A percentile compares a stretch with the other conserved stretches of the same genome.
phyloP scores from a whole-genome alignment of 30 jellyfish, hydroid and myxozoan genomes.

The Aurelia coerulea region DNA sequence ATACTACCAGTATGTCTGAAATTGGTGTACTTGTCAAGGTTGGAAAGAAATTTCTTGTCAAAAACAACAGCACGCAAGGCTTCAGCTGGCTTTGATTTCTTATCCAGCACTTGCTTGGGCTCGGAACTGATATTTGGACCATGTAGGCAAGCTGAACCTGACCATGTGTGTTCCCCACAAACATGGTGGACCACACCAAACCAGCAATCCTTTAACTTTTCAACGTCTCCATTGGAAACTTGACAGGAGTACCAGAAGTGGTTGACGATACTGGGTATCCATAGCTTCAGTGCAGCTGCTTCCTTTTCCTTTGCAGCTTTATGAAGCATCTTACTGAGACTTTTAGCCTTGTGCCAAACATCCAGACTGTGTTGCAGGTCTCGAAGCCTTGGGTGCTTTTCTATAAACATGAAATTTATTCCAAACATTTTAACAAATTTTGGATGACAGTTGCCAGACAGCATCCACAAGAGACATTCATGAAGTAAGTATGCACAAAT shows the following conservation, averaged over 20 bases:
- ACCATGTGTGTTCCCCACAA: constrained; percentile 26
- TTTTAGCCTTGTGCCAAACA: constrained; percentile 7
- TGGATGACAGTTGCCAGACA: too few relatives aligned
- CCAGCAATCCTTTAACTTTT: constrained; percentile 10
- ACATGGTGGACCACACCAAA: constrained; percentile 36
- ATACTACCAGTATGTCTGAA: too few relatives aligned
- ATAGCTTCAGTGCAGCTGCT: not conserved
- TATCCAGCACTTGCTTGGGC: not conserved
- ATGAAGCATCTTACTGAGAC: not conserved
- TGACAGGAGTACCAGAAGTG: too few relatives aligned
- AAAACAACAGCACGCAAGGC: not conserved
- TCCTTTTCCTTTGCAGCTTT: not conserved
- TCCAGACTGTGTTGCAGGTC: constrained; percentile 12
- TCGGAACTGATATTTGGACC: constrained; percentile 1
- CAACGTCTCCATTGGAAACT: too few relatives aligned
- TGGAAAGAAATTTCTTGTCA: not conserved
- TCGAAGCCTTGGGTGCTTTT: constrained; percentile 6
- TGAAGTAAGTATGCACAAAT: too few relatives aligned
- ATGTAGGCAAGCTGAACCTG: not conserved
- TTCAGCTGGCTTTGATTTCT: not conserved
- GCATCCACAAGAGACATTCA: too few relatives aligned
- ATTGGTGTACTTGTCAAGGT: not conserved
- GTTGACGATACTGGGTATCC: not conserved
- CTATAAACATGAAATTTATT: constrained; percentile 2
- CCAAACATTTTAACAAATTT: not conserved